These are phyloP conservation scores for Agrochola litura DNA, from an alignment of 2,888 invertebrate species.

Conservation along the genomic window DNA sequence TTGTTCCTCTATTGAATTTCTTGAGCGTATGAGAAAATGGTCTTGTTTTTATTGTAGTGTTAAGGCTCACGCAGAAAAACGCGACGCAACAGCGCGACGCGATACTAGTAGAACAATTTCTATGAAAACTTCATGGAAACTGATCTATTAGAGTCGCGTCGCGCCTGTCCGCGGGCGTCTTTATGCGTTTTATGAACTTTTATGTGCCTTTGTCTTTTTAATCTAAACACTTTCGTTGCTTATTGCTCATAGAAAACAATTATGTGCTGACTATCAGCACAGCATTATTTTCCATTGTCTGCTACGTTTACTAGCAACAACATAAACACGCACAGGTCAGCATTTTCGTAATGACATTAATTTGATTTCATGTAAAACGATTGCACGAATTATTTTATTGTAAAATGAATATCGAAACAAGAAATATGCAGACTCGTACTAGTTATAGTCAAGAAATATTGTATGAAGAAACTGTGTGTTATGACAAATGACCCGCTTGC, in stretches of 20 bases:
- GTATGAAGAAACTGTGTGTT: conserved; percentile 12
- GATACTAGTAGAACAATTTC: background rate
- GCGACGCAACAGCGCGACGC: background rate
- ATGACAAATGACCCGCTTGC: conserved; percentile 1
- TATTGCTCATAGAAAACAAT: conserved; percentile 7
- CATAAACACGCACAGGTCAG: background rate
- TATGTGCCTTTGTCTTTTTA: conserved; percentile 14
- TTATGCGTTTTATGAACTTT: background rate
- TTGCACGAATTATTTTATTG: background rate
- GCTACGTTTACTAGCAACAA: background rate
- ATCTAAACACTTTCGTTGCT: background rate
- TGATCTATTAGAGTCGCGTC: background rate
- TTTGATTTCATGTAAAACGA: conserved; percentile 4
- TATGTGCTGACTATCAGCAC: background rate
- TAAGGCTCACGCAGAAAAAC: background rate
- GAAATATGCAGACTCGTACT: conserved; percentile 4
- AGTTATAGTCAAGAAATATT: background rate
- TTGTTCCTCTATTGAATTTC: conserved; percentile 1
- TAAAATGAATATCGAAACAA: conserved; percentile 7
- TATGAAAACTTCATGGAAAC: background rate
- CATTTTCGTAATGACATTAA: background rate
- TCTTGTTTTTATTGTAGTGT: background rate
- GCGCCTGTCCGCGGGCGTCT: background rate
- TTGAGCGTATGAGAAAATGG: conserved; percentile 6
- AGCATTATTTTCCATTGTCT: background rate